Evolutionary conservation across 2,113 vertebrate species (phyloP).

Genomic region (Pyrgilauda ruficollis): DNA sequence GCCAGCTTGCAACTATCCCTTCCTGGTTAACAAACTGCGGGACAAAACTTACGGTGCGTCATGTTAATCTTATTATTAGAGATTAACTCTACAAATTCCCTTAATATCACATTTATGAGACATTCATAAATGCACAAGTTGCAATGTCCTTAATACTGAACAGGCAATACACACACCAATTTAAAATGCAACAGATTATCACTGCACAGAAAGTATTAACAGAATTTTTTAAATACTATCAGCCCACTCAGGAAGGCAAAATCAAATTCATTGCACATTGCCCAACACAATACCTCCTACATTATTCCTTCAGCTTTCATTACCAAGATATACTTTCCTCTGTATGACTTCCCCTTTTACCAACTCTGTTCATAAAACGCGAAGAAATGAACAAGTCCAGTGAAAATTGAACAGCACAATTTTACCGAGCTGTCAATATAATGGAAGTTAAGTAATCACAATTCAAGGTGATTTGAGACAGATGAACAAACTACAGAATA

Average conservation of each 20-base stretch:
- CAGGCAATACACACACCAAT: neutral
- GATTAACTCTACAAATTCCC: neutral
- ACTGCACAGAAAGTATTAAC: constrained; percentile 50
- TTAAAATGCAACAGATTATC: constrained; percentile 63
- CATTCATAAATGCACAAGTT: neutral
- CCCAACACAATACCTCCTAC: constrained; percentile 78
- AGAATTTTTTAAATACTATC: constrained; percentile 83
- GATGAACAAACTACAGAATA: neutral
- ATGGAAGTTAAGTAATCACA: neutral
- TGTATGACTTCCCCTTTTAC: constrained; percentile 21
- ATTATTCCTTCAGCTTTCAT: constrained; percentile 79
- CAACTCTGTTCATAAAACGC: neutral
- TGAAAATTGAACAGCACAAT: neutral
- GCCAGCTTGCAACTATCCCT: constrained; percentile 55
- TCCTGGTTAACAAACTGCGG: constrained; percentile 57
- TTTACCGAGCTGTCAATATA: neutral
- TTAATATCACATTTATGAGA: neutral
- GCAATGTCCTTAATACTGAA: neutral
- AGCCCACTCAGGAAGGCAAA: constrained; percentile 83
- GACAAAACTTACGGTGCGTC: constrained; percentile 37
- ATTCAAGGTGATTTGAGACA: neutral
- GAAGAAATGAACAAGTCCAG: neutral
- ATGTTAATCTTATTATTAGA: constrained; percentile 51
- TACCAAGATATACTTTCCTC: constrained; percentile 41
- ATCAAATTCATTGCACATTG: constrained; percentile 81